These are phyloP conservation scores for Corynorhinus townsendii DNA, from an alignment of 2,113 vertebrate genomes.

Conservation along the genomic window DNA sequence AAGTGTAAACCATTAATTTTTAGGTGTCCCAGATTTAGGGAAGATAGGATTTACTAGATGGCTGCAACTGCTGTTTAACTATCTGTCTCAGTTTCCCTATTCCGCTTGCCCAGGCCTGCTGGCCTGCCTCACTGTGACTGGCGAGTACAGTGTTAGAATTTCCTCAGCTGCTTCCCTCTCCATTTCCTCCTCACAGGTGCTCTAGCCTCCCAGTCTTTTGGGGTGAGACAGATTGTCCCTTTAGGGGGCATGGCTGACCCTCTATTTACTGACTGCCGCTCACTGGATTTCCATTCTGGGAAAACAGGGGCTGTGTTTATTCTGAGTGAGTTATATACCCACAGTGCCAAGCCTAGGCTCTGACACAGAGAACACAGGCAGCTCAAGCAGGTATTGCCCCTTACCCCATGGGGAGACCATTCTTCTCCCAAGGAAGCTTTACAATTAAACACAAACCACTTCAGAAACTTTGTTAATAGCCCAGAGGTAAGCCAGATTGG, in stretches of 20 bases:
- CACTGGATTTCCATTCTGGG: background rate
- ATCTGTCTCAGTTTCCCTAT: too few relatives aligned
- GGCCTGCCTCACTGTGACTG: too few relatives aligned
- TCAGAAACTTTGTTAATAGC: background rate
- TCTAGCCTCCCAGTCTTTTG: background rate
- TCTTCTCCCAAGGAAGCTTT: background rate
- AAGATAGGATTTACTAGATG: too few relatives aligned
- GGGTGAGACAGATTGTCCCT: background rate
- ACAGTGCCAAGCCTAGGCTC: background rate
- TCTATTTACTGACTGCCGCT: background rate
- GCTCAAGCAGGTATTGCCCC: background rate
- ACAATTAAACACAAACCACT: slow-evolving; percentile 4
- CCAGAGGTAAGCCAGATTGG: background rate
- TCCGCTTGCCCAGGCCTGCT: too few relatives aligned
- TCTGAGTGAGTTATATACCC: background rate
- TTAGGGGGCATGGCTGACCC: background rate
- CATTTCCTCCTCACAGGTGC: background rate
- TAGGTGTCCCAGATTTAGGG: too few relatives aligned
- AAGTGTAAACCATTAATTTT: too few relatives aligned
- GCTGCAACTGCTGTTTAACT: too few relatives aligned
- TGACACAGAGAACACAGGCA: background rate
- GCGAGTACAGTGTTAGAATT: background rate
- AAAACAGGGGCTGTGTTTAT: background rate
- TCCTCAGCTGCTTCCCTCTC: background rate
- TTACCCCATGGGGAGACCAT: background rate